Evolutionary conservation across 2,888 invertebrate species (phyloP), one percentile per base, ranked within the genome.

Genomic region (Meghimatium bilineatum): DNA sequence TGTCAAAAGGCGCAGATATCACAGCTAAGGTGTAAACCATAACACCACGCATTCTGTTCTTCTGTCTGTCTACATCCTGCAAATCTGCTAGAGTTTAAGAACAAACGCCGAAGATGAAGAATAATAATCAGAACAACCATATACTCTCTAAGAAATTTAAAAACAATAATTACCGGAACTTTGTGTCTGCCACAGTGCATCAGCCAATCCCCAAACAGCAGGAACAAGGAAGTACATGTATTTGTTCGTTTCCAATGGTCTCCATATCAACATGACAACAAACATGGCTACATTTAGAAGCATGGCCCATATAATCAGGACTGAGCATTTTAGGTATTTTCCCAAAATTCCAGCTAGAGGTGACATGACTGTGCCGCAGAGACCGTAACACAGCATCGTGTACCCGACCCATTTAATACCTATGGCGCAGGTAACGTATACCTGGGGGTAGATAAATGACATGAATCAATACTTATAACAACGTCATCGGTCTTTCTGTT

Each of bases 341-440:
- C 86, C 87, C 14, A 90, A 74, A 17, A 88, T 75, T 49, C 91
- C 90, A 29, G 89, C 89, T 0, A 89, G 83, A 23, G 90, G 88
- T n/a, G 89, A 89, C 29, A 88, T 87, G 0, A 91, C 82, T 20
- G 91, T 88, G 79, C 90, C 90, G 77, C 88, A 88, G 17, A 89
- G 88, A 1, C 91, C 92, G 77, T 89, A 90, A 77, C 90, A 91
- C 63, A 92, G 88, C 90, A 92, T 91, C 0, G 91, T 89, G 79
- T 90, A 90, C 10, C 92, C 92, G 0, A 92, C 89, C 76, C 89
- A 90, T 63, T 90, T 88, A 12, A 92, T 87, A 14, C 91, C 91
- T 23, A 91, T 85, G 29, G 90, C 89, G 86, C 92, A 92, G 38
- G 89, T 88, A 12, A 92, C 91, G 84, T 89, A 92, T 0, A 90